phyloP scores from a whole-genome alignment of 2,888 invertebrate species.

The Nomada hirtipes region DNA sequence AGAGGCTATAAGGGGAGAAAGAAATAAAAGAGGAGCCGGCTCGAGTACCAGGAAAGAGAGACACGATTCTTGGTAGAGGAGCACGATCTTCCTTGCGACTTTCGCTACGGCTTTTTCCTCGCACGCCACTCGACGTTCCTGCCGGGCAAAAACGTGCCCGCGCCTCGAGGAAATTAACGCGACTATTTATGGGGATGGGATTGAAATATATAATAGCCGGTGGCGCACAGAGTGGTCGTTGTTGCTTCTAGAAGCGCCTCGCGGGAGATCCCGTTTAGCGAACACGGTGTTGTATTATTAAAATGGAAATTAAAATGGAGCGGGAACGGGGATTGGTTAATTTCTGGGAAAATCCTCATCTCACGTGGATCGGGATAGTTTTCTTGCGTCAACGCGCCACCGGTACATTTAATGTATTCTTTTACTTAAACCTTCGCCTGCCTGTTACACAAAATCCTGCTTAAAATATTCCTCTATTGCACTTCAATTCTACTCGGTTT shows the following conservation, averaged over 20 bases:
- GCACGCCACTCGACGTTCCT: not conserved
- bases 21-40: conserved; percentile 4
- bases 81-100: conserved; percentile 43
- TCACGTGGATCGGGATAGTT: no score
- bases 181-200: not conserved
- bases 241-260: not conserved
- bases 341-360: no score
- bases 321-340: no score
- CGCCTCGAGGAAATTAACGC: conserved; percentile 20
- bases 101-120: conserved; percentile 38
- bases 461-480: no score
- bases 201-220: conserved; percentile 4
- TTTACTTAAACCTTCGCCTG: no score
- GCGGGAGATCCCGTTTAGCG: not conserved
- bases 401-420: no score
- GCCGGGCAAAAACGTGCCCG: conserved; percentile 12
- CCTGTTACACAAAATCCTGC: no score
- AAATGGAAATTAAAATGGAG: no score
- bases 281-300: not conserved
- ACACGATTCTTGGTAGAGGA: conserved; percentile 37
- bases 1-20: not conserved
- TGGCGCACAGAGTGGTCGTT: not conserved
- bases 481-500: not conserved
- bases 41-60: conserved; percentile 48
- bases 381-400: no score